Evolutionary conservation across 2,113 vertebrate species (phyloP).

Genomic region (Notarius quadriscutis): DNA sequence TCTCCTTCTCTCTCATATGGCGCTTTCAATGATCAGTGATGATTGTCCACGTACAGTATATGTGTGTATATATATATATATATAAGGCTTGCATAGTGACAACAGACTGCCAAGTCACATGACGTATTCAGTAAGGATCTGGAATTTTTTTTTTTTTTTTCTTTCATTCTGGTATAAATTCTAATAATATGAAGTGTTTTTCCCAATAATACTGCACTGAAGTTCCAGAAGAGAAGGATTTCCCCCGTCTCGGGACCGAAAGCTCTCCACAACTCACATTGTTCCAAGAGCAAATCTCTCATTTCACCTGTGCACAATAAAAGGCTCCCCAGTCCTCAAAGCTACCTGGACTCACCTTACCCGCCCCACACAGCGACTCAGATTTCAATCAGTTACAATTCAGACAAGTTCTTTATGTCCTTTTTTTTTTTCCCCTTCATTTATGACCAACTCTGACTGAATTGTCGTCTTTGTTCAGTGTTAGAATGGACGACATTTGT

Average conservation of each 20-base stretch:
- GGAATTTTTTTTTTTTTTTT: not conserved
- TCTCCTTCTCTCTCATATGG: not conserved
- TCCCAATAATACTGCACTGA: not conserved
- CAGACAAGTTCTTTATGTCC: slow-evolving; percentile 64
- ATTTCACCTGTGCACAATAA: slow-evolving; percentile 30
- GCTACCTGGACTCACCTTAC: slow-evolving; percentile 56
- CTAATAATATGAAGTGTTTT: too few species aligned
- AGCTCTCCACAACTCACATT: not conserved
- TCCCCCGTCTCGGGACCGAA: not conserved
- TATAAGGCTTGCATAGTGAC: slow-evolving; percentile 20
- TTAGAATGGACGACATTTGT: slow-evolving; percentile 48
- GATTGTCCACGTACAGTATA: not conserved
- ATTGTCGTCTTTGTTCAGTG: slow-evolving; percentile 55
- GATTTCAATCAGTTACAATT: slow-evolving; percentile 65
- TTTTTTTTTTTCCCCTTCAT: slow-evolving; percentile 38
- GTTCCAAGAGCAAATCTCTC: slow-evolving; percentile 61
- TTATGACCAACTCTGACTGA: slow-evolving; percentile 61
- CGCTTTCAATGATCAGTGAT: not conserved
- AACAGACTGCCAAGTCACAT: not conserved
- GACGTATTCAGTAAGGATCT: not conserved
- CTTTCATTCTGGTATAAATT: not conserved
- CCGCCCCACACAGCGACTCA: slow-evolving; percentile 59
- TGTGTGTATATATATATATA: not conserved
- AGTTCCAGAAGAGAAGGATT: slow-evolving; percentile 2
- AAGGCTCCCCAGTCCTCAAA: slow-evolving; percentile 36